Evolutionary conservation across 2,797 vertebrate genomes (phyloP).

Genomic region (Esox lucius): DNA sequence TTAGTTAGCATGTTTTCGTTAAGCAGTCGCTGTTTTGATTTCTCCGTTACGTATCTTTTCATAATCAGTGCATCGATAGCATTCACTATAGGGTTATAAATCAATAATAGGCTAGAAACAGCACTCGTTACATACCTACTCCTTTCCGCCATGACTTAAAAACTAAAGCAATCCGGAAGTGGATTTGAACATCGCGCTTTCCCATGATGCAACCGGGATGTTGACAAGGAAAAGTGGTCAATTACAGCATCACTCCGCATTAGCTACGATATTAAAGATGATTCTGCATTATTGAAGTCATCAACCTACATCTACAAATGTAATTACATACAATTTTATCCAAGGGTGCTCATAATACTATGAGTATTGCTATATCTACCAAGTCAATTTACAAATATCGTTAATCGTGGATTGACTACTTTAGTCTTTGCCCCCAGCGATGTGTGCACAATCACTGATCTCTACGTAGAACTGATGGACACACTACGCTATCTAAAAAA

Average conservation of each 20-base stretch:
- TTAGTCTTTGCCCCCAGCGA: constrained; percentile 6
- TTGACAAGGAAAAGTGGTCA: constrained; percentile 10
- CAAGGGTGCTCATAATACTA: not conserved
- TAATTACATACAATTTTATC: not conserved
- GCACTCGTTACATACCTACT: constrained; percentile 33
- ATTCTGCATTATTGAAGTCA: not conserved
- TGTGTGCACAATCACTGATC: not conserved
- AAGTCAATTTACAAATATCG: not conserved
- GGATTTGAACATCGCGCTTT: constrained; percentile 62
- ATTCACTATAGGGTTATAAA: not conserved
- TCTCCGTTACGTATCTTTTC: not conserved
- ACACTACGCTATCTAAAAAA: accelerated
- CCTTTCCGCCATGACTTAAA: constrained; percentile 46
- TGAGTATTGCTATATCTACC: not conserved
- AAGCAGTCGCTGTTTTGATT: not conserved
- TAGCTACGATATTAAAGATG: no score
- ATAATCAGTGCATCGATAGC: not conserved
- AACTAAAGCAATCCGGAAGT: constrained; percentile 17
- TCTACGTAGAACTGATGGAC: not conserved
- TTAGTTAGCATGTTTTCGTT: not conserved
- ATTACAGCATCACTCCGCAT: constrained; percentile 2
- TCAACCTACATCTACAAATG: not conserved
- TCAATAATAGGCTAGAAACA: not conserved
- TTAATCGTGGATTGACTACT: not conserved
- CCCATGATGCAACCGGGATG: constrained; percentile 32